A percentile compares a stretch with the other conserved stretches of the same genome.
phyloP scores from a whole-genome alignment of 1,140 invertebrate species.

The Babylonia areolata region DNA sequence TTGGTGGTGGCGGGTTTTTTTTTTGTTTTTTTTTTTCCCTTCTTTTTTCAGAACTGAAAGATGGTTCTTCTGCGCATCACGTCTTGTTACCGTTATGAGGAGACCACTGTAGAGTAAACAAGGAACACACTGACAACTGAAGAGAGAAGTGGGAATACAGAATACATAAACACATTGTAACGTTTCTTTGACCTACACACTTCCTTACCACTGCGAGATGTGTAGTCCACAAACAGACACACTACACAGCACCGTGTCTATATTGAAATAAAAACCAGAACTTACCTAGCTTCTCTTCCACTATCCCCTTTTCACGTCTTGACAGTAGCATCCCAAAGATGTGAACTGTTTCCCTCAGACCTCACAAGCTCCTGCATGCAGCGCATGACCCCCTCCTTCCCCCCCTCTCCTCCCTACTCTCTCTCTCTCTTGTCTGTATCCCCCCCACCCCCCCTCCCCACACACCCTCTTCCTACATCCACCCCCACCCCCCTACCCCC shows the following conservation, averaged over 20 bases:
- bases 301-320: slow-evolving; percentile 21
- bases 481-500: neutral
- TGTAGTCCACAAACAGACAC: no score
- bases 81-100: no score
- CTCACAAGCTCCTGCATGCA: slow-evolving; percentile 16
- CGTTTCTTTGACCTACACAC: no score
- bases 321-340: slow-evolving; percentile 32
- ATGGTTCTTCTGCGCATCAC: no score
- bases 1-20: no score
- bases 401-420: neutral
- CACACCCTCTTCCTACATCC: neutral
- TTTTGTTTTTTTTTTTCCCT: no score
- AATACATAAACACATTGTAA: no score
- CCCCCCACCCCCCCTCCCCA: neutral
- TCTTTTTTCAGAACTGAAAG: no score
- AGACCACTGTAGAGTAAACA: no score
- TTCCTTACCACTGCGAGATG: no score
- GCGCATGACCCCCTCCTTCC: slow-evolving; percentile 27
- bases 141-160: no score
- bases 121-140: no score
- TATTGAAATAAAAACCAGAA: neutral
- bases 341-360: slow-evolving; percentile 24
- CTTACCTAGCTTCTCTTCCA: neutral
- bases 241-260: neutral
- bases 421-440: neutral